phyloP scores from a whole-genome alignment of 35 echinoderm and acorn worm species.

The Apostichopus californicus region DNA sequence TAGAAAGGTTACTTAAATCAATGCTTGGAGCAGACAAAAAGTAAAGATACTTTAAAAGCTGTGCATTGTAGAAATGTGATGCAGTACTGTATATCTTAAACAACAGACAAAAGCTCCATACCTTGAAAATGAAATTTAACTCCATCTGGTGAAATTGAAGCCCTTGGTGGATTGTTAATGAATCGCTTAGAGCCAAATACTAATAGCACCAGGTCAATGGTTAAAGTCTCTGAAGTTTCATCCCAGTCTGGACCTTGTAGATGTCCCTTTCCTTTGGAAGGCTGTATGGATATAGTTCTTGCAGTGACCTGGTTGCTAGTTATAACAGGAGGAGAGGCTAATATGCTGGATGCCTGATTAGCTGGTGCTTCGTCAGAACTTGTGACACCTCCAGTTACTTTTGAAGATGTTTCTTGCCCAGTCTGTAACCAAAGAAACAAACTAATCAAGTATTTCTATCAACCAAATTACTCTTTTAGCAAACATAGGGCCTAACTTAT shows the following conservation, averaged over 20 bases:
- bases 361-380: neutral
- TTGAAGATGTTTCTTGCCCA: neutral
- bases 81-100: neutral
- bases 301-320: neutral
- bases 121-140: constrained; percentile 10
- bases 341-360: neutral
- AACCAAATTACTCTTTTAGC: too few species aligned
- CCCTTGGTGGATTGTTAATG: neutral
- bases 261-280: neutral
- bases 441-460: too few species aligned
- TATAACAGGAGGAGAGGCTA: neutral
- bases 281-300: neutral
- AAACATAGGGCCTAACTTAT: too few species aligned
- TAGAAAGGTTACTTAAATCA: too few species aligned
- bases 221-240: neutral
- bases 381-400: neutral
- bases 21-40: too few species aligned
- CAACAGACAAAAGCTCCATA: neutral
- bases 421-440: neutral
- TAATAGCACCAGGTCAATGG: constrained; percentile 20
- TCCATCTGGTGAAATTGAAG: constrained; percentile 6
- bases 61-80: neutral
- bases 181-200: constrained; percentile 33
- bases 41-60: too few species aligned
- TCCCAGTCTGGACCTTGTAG: constrained; percentile 5